phyloP scores from a whole-genome alignment of 1,140 invertebrate genomes.

The Rhopalosiphum padi region DNA sequence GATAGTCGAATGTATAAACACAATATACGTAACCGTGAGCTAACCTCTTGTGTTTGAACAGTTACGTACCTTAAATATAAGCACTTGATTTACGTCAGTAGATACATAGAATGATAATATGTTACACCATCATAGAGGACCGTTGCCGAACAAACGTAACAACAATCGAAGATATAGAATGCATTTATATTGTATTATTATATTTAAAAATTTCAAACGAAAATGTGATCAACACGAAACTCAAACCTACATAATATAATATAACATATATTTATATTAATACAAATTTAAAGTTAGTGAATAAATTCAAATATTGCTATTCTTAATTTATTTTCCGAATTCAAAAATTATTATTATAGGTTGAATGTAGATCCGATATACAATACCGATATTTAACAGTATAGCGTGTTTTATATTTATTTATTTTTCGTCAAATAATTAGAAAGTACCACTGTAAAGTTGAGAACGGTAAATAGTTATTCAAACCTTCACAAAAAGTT shows the following conservation, averaged over 20 bases:
- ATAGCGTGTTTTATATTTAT: not conserved
- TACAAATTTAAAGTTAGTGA: no score
- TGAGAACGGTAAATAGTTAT: not conserved
- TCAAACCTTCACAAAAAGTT: not conserved
- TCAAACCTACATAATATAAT: no score
- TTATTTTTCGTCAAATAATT: not conserved
- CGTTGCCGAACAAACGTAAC: no score
- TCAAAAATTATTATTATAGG: not conserved
- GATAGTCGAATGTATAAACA: not conserved
- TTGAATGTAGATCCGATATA: not conserved
- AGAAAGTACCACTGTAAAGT: not conserved
- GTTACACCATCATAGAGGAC: no score
- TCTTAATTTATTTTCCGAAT: not conserved
- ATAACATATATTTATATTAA: no score
- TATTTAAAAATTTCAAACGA: no score
- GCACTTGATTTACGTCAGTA: not conserved
- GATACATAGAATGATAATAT: no score
- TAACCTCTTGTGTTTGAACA: not conserved
- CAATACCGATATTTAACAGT: not conserved
- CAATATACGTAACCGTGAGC: not conserved
- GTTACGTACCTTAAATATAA: not conserved
- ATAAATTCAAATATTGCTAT: not conserved
- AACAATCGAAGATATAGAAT: no score
- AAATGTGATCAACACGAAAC: no score
- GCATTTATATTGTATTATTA: no score